These are phyloP conservation scores for Phalloptychus januarius DNA, from an alignment of 2,797 vertebrate genomes.

Conservation along the genomic window DNA sequence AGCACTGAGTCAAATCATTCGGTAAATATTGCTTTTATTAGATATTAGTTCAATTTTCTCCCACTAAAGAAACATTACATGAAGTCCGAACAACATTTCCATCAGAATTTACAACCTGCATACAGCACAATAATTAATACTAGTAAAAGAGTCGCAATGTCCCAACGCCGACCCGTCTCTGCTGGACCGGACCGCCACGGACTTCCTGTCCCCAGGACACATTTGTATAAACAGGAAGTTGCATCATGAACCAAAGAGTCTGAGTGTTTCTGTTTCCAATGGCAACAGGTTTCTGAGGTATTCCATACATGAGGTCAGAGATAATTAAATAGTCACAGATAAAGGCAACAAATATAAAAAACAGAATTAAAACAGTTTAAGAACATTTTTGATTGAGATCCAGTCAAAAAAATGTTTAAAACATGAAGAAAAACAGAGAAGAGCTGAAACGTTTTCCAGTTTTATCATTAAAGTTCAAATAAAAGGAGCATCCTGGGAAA, in stretches of 20 bases:
- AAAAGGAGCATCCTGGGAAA: constrained; percentile 6
- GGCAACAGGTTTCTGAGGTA: constrained; percentile 66
- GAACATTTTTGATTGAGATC: constrained; percentile 20
- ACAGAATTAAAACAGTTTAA: neutral
- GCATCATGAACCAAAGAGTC: too few relatives aligned
- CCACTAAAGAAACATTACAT: neutral
- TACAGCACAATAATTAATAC: too few relatives aligned
- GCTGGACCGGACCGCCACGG: constrained; percentile 17
- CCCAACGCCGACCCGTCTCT: constrained; percentile 9
- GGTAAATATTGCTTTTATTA: constrained; percentile 62
- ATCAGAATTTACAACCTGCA: constrained; percentile 62
- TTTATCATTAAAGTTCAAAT: constrained; percentile 18
- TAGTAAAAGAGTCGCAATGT: too few relatives aligned
- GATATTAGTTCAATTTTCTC: constrained; percentile 24
- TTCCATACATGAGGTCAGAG: constrained; percentile 66
- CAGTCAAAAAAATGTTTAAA: constrained; percentile 25
- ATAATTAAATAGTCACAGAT: constrained; percentile 33
- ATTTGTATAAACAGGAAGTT: constrained; percentile 47
- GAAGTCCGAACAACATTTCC: constrained; percentile 27
- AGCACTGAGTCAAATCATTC: constrained; percentile 51
- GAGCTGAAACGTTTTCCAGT: constrained; percentile 44
- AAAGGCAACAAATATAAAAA: constrained; percentile 32
- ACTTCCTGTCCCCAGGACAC: constrained; percentile 49
- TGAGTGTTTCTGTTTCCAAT: too few relatives aligned
- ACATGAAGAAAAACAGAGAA: constrained; percentile 5